Percentiles rank a stretch among this genome's conserved stretches.
phyloP scores from a whole-genome alignment of 2,797 vertebrate genomes.

The Danionella dracula region DNA sequence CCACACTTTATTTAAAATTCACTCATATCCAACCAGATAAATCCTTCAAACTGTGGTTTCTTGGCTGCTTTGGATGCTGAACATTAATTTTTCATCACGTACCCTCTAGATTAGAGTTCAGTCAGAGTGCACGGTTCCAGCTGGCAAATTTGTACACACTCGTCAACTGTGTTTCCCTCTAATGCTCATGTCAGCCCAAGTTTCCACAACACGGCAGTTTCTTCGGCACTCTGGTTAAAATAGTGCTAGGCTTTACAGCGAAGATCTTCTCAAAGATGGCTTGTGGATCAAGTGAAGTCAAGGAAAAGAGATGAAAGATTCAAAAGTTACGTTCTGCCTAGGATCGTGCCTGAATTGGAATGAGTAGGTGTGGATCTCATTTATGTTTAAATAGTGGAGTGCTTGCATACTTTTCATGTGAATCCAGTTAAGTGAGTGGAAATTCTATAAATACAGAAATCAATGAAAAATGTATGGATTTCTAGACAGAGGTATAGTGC shows the following conservation, averaged over 20 bases:
- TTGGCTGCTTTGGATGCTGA: slow-evolving; percentile 11
- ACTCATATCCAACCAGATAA: slow-evolving; percentile 1
- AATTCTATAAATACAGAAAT: slow-evolving; percentile 60
- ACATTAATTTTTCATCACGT: slow-evolving; percentile 46
- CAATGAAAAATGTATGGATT: slow-evolving; percentile 62
- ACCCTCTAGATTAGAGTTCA: slow-evolving; percentile 29
- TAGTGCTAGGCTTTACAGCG: slow-evolving; percentile 47
- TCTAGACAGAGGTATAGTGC: slow-evolving; percentile 49
- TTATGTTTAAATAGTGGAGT: slow-evolving; percentile 66
- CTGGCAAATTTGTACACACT: slow-evolving; percentile 38
- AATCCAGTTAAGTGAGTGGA: slow-evolving; percentile 57
- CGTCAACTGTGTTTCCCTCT: slow-evolving; percentile 22
- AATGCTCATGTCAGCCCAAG: neutral
- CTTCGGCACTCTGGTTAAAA: slow-evolving; percentile 57
- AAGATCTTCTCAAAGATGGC: slow-evolving; percentile 57
- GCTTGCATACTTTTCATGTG: slow-evolving; percentile 51
- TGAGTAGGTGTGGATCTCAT: slow-evolving; percentile 64
- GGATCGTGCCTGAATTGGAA: slow-evolving; percentile 51
- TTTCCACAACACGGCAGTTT: slow-evolving; percentile 39
- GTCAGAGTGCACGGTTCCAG: slow-evolving; percentile 42
- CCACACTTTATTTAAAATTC: slow-evolving; percentile 9
- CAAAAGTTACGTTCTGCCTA: slow-evolving; percentile 52
- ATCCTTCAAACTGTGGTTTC: slow-evolving; percentile 6
- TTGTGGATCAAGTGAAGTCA: slow-evolving; percentile 66
- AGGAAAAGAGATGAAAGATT: slow-evolving; percentile 67